These are phyloP conservation scores for Okamejei kenojei DNA, from an alignment of 2,797 vertebrate genomes.

Conservation along the genomic window DNA sequence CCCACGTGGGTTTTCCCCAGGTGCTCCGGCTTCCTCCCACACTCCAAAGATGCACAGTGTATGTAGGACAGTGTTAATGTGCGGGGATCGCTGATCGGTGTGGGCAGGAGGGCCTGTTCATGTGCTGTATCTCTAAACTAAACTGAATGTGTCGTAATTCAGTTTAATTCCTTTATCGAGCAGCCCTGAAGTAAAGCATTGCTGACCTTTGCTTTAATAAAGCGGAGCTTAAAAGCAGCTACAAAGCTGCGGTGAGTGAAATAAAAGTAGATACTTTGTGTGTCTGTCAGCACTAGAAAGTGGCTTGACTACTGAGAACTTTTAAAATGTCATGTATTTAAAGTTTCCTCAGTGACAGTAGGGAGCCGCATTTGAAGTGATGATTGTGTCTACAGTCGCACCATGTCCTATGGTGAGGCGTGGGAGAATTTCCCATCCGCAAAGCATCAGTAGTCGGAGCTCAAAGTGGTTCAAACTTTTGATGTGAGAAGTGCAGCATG, in stretches of 20 bases:
- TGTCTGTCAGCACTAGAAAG: too few relatives aligned
- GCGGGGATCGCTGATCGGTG: too few relatives aligned
- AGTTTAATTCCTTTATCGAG: not conserved
- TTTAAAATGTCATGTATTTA: slow-evolving; percentile 9
- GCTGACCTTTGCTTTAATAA: not conserved
- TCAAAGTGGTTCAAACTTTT: not conserved
- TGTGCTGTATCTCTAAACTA: too few relatives aligned
- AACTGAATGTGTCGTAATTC: not conserved
- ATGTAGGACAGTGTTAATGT: too few relatives aligned
- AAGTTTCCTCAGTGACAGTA: not conserved
- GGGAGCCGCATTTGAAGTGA: not conserved
- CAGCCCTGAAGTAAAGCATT: not conserved
- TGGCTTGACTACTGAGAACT: not conserved
- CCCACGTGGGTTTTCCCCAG: too few relatives aligned
- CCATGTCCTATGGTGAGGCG: not conserved
- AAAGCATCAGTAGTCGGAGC: not conserved
- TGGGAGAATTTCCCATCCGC: not conserved
- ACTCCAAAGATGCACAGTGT: too few relatives aligned
- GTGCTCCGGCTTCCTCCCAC: too few relatives aligned
- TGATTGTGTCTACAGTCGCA: not conserved
- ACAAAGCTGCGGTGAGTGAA: not conserved
- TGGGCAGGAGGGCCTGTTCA: too few relatives aligned
- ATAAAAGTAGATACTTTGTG: not conserved
- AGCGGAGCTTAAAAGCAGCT: not conserved
- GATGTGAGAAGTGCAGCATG: not conserved